These are phyloP conservation scores for Arvicanthis niloticus DNA, from an alignment of 2,113 vertebrate species.

Conservation along the genomic window DNA sequence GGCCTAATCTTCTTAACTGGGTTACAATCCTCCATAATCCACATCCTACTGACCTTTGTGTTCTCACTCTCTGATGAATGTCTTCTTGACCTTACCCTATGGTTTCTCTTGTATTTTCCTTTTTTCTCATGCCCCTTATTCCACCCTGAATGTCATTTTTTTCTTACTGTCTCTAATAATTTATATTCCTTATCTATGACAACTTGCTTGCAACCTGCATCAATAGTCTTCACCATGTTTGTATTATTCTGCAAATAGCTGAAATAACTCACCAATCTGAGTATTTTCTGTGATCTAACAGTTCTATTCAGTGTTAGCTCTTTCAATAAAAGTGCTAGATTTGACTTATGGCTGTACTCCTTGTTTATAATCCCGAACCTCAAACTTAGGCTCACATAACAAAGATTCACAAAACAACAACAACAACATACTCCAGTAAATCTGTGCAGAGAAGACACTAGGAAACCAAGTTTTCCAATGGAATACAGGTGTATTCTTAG, in stretches of 20 bases:
- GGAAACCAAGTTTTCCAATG: neutral
- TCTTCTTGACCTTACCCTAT: neutral
- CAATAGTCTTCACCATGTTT: neutral
- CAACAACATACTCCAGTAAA: neutral
- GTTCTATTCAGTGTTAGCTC: neutral
- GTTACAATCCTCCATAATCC: constrained; percentile 53
- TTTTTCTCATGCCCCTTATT: neutral
- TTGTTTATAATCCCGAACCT: neutral
- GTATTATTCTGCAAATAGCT: no score
- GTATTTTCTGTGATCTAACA: neutral
- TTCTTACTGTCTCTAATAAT: neutral
- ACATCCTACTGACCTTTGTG: constrained; percentile 8
- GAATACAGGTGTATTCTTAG: neutral
- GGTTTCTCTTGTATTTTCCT: neutral
- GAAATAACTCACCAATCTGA: no score
- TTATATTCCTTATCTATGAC: neutral
- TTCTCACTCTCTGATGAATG: constrained; percentile 16
- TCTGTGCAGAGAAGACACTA: neutral
- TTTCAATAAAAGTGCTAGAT: neutral
- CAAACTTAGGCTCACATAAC: neutral
- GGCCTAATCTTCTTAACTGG: constrained; percentile 65
- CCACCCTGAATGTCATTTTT: neutral
- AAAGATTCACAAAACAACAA: neutral
- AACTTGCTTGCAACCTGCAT: neutral
- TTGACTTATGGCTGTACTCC: neutral